These are phyloP conservation scores for Trichonephila inaurata DNA, from an alignment of 1,140 invertebrate genomes.

Conservation along the genomic window DNA sequence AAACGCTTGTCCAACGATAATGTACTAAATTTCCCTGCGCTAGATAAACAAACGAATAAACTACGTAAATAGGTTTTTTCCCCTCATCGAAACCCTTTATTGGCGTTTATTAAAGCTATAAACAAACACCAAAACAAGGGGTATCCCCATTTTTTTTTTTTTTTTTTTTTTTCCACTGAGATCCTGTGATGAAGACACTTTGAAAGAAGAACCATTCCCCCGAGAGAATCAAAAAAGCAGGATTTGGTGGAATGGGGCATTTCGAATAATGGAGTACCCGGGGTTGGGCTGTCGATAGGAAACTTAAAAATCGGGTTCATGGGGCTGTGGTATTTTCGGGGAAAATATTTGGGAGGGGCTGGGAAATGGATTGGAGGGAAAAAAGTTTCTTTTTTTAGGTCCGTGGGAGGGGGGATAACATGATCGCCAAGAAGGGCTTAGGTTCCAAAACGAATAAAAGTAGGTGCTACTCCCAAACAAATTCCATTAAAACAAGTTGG, in stretches of 20 bases:
- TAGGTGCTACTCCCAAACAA: neutral
- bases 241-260: neutral
- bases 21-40: neutral
- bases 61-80: neutral
- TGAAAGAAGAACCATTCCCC: constrained; percentile 30
- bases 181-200: neutral
- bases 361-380: neutral
- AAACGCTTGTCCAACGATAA: neutral
- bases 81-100: neutral
- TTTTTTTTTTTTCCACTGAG: neutral
- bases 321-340: neutral
- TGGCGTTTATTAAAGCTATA: constrained; percentile 13
- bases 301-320: neutral
- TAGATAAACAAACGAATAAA: constrained; percentile 16
- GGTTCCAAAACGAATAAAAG: neutral
- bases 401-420: neutral
- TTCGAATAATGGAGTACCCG: neutral
- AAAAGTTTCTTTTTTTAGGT: neutral
- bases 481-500: too few species aligned
- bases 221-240: neutral
- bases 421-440: neutral
- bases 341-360: neutral
- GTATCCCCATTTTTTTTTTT: neutral
- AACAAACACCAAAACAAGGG: neutral
- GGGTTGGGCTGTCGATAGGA: neutral